A percentile compares a stretch with the other conserved stretches of the same genome.
Conservation (phyloP, 2,888 invertebrate genomes). For the Reticulitermes lucifugus region DNA sequence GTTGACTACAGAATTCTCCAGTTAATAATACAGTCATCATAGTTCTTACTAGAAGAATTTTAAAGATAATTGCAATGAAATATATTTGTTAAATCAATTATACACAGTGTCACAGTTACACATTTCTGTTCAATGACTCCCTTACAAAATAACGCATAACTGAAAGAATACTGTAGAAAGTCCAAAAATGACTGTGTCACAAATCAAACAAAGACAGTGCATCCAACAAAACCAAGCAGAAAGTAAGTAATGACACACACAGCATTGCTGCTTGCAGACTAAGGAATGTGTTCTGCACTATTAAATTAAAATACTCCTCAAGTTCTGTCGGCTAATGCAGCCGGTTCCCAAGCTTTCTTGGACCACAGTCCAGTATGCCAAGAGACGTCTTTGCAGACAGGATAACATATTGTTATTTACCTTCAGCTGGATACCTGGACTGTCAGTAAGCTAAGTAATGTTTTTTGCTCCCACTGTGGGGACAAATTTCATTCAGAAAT, state of each 20-base stretch:
- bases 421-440: too few species aligned
- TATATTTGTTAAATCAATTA: background rate
- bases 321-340: background rate
- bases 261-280: background rate
- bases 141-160: background rate
- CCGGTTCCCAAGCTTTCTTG: background rate
- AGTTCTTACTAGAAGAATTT: background rate
- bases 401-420: too few species aligned
- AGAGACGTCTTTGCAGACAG: too few species aligned
- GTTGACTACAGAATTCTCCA: too few species aligned
- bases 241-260: background rate
- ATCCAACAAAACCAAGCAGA: background rate
- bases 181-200: background rate
- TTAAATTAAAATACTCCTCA: background rate
- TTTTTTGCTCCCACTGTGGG: too few species aligned
- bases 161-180: slow-evolving; percentile 19
- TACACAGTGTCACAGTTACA: background rate
- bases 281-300: slow-evolving; percentile 17
- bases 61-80: background rate
- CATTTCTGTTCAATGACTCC: slow-evolving; percentile 1
- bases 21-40: too few species aligned
- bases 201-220: background rate
- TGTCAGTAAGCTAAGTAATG: too few species aligned
- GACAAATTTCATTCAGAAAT: too few species aligned
- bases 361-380: background rate